A percentile compares a stretch with the other conserved stretches of the same genome.
These are phyloP conservation scores for Sebastes alutus DNA, from an alignment of 2,797 vertebrate genomes.

Conservation along the genomic window DNA sequence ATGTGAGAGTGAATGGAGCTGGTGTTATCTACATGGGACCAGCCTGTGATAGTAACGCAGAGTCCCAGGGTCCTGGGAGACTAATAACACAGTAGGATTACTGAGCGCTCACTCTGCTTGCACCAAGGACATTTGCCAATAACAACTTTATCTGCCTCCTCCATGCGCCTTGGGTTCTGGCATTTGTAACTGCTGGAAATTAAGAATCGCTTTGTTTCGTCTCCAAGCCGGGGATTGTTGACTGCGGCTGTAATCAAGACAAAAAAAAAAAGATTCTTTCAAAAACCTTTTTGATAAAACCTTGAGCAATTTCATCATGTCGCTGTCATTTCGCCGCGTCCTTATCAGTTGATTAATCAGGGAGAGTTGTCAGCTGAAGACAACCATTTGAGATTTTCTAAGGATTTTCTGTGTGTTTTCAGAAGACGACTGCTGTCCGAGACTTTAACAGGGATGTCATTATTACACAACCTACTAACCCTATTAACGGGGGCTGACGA, in stretches of 20 bases:
- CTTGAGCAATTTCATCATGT: constrained; percentile 54
- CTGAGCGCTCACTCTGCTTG: constrained; percentile 83
- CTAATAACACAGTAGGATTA: constrained; percentile 92
- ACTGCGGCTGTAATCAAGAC: constrained; percentile 71
- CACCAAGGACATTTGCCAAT: constrained; percentile 91
- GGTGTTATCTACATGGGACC: constrained; percentile 90
- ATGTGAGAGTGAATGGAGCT: constrained; percentile 80
- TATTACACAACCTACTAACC: constrained; percentile 5
- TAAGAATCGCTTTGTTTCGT: constrained; percentile 89
- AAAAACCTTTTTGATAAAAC: constrained; percentile 64
- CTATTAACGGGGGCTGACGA: constrained; percentile 5
- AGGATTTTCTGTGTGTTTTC: constrained; percentile 35
- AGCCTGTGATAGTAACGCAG: constrained; percentile 90
- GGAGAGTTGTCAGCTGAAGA: constrained; percentile 33
- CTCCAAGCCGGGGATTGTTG: constrained; percentile 84
- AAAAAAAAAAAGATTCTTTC: constrained; percentile 49
- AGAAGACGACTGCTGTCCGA: not conserved
- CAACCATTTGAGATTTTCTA: constrained; percentile 31
- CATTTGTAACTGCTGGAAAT: constrained; percentile 88
- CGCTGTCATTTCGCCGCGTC: constrained; percentile 50
- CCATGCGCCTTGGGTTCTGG: constrained; percentile 87
- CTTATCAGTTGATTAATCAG: constrained; percentile 73
- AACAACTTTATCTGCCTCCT: constrained; percentile 95
- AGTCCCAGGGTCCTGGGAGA: constrained; percentile 88
- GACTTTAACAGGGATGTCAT: constrained; percentile 17